phyloP scores from a whole-genome alignment of 2,888 invertebrate genomes.

The Temnothorax unifasciatus region DNA sequence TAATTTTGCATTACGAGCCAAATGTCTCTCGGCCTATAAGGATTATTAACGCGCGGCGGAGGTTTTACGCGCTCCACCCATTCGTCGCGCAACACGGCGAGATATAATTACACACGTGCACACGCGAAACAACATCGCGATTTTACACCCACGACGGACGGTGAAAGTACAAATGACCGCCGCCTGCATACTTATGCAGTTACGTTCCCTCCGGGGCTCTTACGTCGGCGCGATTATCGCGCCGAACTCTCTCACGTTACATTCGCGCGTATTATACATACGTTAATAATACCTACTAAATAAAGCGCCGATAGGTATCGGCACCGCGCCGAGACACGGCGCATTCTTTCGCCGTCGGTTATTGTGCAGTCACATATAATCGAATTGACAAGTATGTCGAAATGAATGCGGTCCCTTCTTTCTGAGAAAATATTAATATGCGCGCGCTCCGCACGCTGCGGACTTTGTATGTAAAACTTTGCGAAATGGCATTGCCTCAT shows the following conservation, averaged over 20 bases:
- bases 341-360: background rate
- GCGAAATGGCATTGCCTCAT: slow-evolving; percentile 23
- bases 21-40: background rate
- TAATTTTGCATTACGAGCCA: background rate
- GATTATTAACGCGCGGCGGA: slow-evolving; percentile 3
- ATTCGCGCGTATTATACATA: slow-evolving; percentile 18
- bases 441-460: background rate
- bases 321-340: background rate
- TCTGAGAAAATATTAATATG: slow-evolving; percentile 22
- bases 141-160: slow-evolving; percentile 73
- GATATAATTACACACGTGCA: slow-evolving; percentile 62
- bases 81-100: slow-evolving; percentile 48
- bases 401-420: slow-evolving; percentile 14
- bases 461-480: slow-evolving; percentile 44
- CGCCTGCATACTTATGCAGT: slow-evolving; percentile 73
- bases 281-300: slow-evolving; percentile 9
- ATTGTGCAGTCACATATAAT: slow-evolving; percentile 20
- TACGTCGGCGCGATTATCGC: slow-evolving; percentile 61
- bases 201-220: slow-evolving; percentile 69
- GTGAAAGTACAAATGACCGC: slow-evolving; percentile 75
- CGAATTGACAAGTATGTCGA: slow-evolving; percentile 34
- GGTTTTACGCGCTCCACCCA: slow-evolving; percentile 44
- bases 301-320: slow-evolving; percentile 12
- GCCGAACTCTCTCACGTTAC: slow-evolving; percentile 46
- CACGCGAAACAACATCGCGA: slow-evolving; percentile 64